Percentiles rank a stretch among this genome's conserved stretches.
Evolutionary conservation across 2,888 invertebrate species (phyloP).

Genomic region (Eurois occulta): DNA sequence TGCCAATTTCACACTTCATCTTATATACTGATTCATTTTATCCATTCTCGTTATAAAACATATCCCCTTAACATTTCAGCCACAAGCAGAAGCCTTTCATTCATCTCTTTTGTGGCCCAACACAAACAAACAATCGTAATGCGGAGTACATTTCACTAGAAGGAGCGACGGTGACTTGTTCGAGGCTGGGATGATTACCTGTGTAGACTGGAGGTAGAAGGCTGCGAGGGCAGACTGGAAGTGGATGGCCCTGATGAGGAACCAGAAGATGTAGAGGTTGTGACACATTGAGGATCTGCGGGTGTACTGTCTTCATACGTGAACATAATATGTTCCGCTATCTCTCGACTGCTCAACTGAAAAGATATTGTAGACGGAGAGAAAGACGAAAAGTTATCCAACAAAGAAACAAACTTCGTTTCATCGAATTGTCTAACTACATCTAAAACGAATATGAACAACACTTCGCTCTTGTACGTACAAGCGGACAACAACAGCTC

Average conservation of each 20-base stretch:
- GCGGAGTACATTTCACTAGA: too few species aligned
- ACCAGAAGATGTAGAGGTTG: neutral
- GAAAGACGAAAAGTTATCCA: neutral
- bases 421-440: slow-evolving; percentile 11
- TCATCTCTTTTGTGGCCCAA: too few species aligned
- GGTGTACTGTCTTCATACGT: neutral
- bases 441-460: slow-evolving; percentile 4
- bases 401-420: neutral
- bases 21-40: too few species aligned
- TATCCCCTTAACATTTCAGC: too few species aligned
- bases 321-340: neutral
- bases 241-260: neutral
- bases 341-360: neutral
- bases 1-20: too few species aligned
- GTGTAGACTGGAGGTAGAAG: neutral
- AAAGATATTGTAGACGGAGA: neutral
- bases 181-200: neutral
- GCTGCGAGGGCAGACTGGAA: neutral
- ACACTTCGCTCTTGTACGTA: neutral
- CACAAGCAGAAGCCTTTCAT: too few species aligned
- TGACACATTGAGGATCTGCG: neutral
- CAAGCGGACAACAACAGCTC: neutral
- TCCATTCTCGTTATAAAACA: too few species aligned
- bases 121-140: too few species aligned
- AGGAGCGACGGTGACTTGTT: neutral